These are phyloP conservation scores for Caenorhabditis inopinata DNA, from an alignment of 1,140 invertebrate genomes.

Conservation along the genomic window DNA sequence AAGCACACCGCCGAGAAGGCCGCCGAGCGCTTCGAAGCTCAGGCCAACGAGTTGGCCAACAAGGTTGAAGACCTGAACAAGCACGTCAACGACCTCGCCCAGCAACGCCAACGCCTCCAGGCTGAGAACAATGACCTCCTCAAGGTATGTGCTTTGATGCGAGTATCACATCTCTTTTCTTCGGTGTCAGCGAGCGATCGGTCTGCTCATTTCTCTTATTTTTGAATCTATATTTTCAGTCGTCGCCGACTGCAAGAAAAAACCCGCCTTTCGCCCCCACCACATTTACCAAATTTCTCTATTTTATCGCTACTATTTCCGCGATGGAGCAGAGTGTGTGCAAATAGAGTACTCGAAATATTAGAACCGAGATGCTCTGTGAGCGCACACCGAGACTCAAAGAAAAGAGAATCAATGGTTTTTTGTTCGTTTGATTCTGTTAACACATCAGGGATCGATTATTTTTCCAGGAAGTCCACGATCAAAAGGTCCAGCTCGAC, in stretches of 20 bases:
- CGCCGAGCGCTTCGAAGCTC: constrained; percentile 84
- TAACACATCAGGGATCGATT: background rate
- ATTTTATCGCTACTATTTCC: background rate
- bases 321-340: constrained; percentile 10
- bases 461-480: constrained; percentile 75
- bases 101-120: constrained; percentile 69
- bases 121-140: constrained; percentile 88
- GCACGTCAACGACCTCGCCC: constrained; percentile 88
- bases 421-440: background rate
- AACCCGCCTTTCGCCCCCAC: background rate
- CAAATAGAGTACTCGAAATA: constrained; percentile 33
- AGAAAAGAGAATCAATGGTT: background rate
- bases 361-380: background rate
- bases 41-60: constrained; percentile 82
- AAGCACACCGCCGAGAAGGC: constrained; percentile 81
- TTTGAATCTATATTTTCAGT: background rate
- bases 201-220: background rate
- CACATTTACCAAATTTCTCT: too few species aligned
- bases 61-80: constrained; percentile 93
- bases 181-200: background rate
- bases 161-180: background rate
- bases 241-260: background rate
- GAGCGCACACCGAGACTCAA: too few species aligned
- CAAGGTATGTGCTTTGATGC: constrained; percentile 70
- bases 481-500: constrained; percentile 72